A percentile compares a stretch with the other conserved stretches of the same genome.
These are phyloP conservation scores for Periophthalmodon schlosseri DNA, from an alignment of 2,113 vertebrate genomes.

Conservation along the genomic window DNA sequence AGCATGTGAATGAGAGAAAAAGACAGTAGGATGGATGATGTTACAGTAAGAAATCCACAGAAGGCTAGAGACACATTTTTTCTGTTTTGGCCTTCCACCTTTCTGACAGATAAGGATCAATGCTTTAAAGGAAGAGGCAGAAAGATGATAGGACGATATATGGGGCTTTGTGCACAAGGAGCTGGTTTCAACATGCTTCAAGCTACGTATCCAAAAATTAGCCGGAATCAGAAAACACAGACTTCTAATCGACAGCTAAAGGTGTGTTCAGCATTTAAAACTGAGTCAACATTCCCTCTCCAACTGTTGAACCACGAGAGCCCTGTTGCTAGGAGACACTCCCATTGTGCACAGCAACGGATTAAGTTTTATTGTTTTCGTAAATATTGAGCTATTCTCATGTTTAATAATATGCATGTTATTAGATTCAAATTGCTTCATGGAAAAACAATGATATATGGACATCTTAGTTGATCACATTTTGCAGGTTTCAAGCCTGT, in stretches of 20 bases:
- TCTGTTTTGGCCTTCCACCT: conserved; percentile 18
- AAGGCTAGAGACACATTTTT: conserved; percentile 25
- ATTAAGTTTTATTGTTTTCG: neutral
- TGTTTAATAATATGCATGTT: neutral
- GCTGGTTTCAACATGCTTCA: neutral
- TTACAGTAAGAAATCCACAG: conserved; percentile 32
- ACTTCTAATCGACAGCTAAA: neutral
- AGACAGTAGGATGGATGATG: conserved; percentile 39
- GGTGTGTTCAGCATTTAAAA: neutral
- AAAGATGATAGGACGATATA: neutral
- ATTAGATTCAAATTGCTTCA: neutral
- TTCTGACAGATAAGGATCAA: conserved; percentile 35
- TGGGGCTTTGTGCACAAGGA: neutral
- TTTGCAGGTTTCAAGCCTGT: no score
- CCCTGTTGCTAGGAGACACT: neutral
- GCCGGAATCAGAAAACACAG: neutral
- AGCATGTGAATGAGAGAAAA: conserved; percentile 28
- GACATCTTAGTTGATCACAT: no score
- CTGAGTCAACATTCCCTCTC: neutral
- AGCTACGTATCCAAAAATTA: neutral
- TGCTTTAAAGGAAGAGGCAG: conserved; percentile 29
- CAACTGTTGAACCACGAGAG: neutral
- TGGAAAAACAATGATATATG: neutral
- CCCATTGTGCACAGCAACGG: neutral
- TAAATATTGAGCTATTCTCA: neutral